Conservation (phyloP, 2,797 vertebrate species). For the Xenopus petersii region DNA sequence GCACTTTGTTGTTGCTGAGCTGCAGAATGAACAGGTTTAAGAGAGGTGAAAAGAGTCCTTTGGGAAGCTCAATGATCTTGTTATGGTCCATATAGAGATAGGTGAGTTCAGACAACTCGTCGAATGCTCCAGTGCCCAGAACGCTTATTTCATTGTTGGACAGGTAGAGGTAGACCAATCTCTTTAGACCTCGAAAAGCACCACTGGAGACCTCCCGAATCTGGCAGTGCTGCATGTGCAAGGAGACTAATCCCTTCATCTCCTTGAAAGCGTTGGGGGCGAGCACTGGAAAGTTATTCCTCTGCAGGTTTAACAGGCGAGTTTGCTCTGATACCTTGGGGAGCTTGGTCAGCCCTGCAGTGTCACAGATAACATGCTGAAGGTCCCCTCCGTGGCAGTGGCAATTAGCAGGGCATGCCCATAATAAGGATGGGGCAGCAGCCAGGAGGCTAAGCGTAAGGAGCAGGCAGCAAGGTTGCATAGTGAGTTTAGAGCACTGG, state of each 20-base stretch:
- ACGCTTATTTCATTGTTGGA: slow-evolving; percentile 87
- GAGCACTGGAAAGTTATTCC: slow-evolving; percentile 82
- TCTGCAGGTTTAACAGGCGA: slow-evolving; percentile 87
- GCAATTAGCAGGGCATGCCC: slow-evolving; percentile 82
- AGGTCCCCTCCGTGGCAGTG: slow-evolving; percentile 90
- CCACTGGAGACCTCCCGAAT: slow-evolving; percentile 82
- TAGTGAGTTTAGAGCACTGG: slow-evolving; percentile 58
- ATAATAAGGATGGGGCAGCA: slow-evolving; percentile 56
- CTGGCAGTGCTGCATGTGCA: slow-evolving; percentile 90
- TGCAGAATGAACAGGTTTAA: slow-evolving; percentile 92
- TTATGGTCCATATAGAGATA: slow-evolving; percentile 95
- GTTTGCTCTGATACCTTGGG: slow-evolving; percentile 87
- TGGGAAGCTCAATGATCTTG: slow-evolving; percentile 82
- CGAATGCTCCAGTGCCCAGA: slow-evolving; percentile 84
- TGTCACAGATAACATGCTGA: slow-evolving; percentile 93
- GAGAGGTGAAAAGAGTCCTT: slow-evolving; percentile 85
- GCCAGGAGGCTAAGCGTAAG: slow-evolving; percentile 67
- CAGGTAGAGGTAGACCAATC: slow-evolving; percentile 93
- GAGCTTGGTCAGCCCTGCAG: slow-evolving; percentile 81
- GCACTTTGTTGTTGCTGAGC: slow-evolving; percentile 86
- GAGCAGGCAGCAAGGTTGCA: slow-evolving; percentile 64
- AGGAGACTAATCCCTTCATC: slow-evolving; percentile 85
- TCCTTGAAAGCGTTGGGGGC: slow-evolving; percentile 77
- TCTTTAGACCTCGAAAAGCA: slow-evolving; percentile 92
- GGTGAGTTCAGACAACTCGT: slow-evolving; percentile 87